Evolutionary conservation across 2,113 vertebrate genomes (phyloP), one percentile per base, ranked within the genome.

Genomic region (Poeciliopsis turrubarensis): DNA sequence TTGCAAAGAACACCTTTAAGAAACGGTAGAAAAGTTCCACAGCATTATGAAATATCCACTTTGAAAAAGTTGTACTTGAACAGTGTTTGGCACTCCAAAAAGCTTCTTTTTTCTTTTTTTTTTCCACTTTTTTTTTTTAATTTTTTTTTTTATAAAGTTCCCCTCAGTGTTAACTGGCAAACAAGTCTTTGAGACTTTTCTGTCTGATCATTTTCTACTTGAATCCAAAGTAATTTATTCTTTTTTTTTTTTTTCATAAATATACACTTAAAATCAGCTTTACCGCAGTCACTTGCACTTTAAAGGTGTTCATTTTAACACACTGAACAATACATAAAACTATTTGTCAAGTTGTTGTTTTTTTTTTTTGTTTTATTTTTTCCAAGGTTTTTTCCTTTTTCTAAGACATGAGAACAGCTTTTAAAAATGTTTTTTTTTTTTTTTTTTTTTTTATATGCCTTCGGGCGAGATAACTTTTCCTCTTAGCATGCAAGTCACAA

Each of bases 1-100:
- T 65, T 83, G 79, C 70, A 86, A 87, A 81, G 64, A 81, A 84
- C 80, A 89, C 71, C 32, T 85, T 91, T 88, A 82, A 82, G 89
- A 91, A 91, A 90, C 72, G 30, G 81, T 91, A 91, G 81, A 91
- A 93, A 93, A 91, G 79, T 84, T 71, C 72, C 79, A 84, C 77
- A 85, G 86, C 73, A 66, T 81, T 91, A 85, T 78, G 83, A 93
- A 91, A 90, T 79, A 78, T 82, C 60, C 51, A 34, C 69, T 54
- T 32, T 75, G 76, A 72, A 81, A 80, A 83, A 85, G 64, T 25
- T 60, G 30, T 31, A 81, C 73, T 75, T 44, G 19, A 76, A 68
- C 69, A 81, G 77, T 10, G 5, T 78, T 77, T 79, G 30, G 71
- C 75, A 85, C 69, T 37, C 32, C 70, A 87, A 82, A 89, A 82